Evolutionary conservation across 2,113 vertebrate species (phyloP).

Genomic region (Platysteira castanea): DNA sequence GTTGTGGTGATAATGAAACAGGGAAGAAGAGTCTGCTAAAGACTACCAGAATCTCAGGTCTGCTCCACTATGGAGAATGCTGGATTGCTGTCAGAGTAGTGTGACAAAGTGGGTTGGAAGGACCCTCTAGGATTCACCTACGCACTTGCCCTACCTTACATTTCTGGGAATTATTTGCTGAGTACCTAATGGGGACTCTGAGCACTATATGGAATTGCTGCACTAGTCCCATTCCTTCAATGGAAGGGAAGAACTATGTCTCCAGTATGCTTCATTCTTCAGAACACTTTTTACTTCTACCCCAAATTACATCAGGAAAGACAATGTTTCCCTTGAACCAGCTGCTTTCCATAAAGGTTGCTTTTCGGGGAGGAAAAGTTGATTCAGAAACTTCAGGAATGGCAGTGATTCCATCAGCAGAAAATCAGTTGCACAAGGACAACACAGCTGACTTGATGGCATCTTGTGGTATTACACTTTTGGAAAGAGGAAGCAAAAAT

Average conservation of each 20-base stretch:
- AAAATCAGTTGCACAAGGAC: background rate
- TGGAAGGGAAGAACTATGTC: background rate
- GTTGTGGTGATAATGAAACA: background rate
- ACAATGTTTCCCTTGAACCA: background rate
- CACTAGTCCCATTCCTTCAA: background rate
- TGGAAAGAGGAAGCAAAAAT: background rate
- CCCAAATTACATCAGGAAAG: background rate
- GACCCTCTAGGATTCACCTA: background rate
- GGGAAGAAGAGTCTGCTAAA: background rate
- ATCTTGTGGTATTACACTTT: background rate
- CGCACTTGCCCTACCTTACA: fast-evolving
- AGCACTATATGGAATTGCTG: background rate
- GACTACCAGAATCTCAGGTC: background rate
- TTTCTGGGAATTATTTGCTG: background rate
- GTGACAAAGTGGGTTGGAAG: background rate
- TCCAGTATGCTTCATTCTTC: background rate
- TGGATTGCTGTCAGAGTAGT: background rate
- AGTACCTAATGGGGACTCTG: background rate
- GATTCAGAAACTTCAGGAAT: background rate
- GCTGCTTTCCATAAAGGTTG: background rate
- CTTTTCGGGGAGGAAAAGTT: background rate
- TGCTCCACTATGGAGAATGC: background rate
- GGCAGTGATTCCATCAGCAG: background rate
- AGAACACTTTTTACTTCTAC: background rate
- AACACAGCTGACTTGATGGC: background rate